Evolutionary conservation across 2,888 invertebrate species (phyloP), one percentile per base, ranked within the genome.

Genomic region (Nomada fucata): DNA sequence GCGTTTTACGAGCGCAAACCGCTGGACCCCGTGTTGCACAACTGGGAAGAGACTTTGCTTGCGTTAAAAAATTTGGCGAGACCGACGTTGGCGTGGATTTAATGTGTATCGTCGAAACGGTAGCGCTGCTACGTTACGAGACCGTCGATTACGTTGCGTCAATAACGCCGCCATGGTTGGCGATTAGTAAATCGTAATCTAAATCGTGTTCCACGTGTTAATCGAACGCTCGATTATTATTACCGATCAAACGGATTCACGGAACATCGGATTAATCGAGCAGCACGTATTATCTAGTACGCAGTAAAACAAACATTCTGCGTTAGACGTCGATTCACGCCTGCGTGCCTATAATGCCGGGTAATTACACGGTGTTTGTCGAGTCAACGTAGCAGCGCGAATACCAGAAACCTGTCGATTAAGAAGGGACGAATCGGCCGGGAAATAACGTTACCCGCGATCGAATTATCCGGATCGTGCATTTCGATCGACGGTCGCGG

Each of bases 241-340:
- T 36, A 36, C 36, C 36, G 42, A 64, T 11, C 36, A 26, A 55
- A 36, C 36, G 47, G 74, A 67, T 74, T 59, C 57, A 74, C 67
- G 47, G 65, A 67, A 36, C 36, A 74, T 64, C 67, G 23, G 57
- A 59, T 59, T 50, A 68, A 18, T 29, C 11, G 68, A 20, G 1
- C 18, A 50, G 20, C 36, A 36, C 36, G 36, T 23, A 71, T 71
- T 71, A 61, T 61, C 70, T 71, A 50, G 50, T 50, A 50, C 29
- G 47, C 15, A 15, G 36, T 5, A 52, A 36, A 71, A 60, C 50
- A 71, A 61, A 71, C 70, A 71, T 50, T 50, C 50, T 47, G 60
- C 13, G 60, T 61, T 7, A 71, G 70, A 71, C 70, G 60, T 71
- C 23, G 50, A 71, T 71, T 71, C 36, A 52, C 60, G 42, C 26